Evolutionary conservation across 2,888 invertebrate genomes (phyloP).

Genomic region (Cactoblastis cactorum): DNA sequence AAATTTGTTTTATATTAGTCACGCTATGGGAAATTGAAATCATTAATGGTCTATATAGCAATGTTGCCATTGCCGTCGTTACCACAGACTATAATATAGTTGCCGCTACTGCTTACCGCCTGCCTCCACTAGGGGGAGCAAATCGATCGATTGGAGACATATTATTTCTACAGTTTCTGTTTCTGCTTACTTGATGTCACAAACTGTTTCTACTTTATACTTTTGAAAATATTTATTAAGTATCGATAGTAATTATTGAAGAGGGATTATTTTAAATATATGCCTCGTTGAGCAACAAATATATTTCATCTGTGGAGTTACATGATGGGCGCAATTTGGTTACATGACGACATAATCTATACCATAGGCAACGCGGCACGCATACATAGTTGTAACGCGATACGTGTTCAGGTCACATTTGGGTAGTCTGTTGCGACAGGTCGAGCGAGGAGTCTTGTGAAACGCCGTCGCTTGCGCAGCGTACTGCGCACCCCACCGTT

Average conservation of each 20-base stretch:
- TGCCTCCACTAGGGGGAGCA: too few relatives aligned
- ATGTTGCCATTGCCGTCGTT: too few relatives aligned
- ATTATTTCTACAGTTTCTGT: too few relatives aligned
- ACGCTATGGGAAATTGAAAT: too few relatives aligned
- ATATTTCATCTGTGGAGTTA: neutral
- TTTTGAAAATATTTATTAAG: neutral
- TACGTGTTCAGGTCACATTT: conserved; percentile 77
- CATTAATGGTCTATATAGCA: too few relatives aligned
- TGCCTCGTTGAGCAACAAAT: neutral
- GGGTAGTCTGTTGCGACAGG: conserved; percentile 76
- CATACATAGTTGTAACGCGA: conserved; percentile 57
- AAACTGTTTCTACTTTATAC: neutral
- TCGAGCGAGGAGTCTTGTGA: conserved; percentile 73
- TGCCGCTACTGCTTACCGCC: too few relatives aligned
- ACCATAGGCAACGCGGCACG: conserved; percentile 32
- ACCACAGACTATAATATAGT: too few relatives aligned
- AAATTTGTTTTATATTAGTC: too few relatives aligned
- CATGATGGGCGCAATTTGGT: conserved; percentile 3
- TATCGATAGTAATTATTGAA: too few relatives aligned
- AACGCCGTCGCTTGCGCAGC: conserved; percentile 74
- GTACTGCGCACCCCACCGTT: conserved; percentile 64
- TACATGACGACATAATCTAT: conserved; percentile 10
- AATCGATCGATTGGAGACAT: too few relatives aligned
- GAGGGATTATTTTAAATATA: neutral
- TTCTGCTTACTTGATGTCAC: too few relatives aligned